phyloP scores from a whole-genome alignment of 1,140 invertebrate species.

The Monochamus saltuarius region DNA sequence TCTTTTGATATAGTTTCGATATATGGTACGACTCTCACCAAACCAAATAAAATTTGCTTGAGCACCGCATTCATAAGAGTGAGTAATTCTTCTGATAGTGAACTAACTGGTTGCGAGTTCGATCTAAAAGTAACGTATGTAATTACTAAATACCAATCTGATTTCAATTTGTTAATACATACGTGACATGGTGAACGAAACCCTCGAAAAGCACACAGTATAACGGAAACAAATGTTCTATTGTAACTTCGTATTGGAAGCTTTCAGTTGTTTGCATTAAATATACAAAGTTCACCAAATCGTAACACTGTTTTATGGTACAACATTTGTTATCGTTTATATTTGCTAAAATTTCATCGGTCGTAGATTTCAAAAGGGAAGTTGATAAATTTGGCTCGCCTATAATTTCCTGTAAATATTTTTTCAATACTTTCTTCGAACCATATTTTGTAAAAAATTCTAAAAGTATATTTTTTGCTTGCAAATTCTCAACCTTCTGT shows the following conservation, averaged over 20 bases:
- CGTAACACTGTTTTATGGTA: conserved; percentile 26
- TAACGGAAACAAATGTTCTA: conserved; percentile 27
- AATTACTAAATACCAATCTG: not conserved
- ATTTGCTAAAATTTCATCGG: conserved; percentile 41
- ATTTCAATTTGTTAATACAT: conserved; percentile 7
- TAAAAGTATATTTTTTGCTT: conserved; percentile 23
- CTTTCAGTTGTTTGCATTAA: conserved; percentile 23
- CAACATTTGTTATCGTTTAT: conserved; percentile 48
- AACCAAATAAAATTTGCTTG: conserved; percentile 31
- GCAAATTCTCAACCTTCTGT: conserved; percentile 12
- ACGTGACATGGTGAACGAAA: conserved; percentile 27
- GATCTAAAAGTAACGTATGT: conserved; percentile 19
- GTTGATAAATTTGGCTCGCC: conserved; percentile 21
- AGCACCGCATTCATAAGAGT: conserved; percentile 28
- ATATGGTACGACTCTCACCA: conserved; percentile 27
- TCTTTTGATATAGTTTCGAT: conserved; percentile 21
- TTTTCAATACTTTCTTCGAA: conserved; percentile 31
- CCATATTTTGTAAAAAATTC: conserved; percentile 29
- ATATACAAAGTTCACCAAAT: conserved; percentile 31
- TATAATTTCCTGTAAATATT: conserved; percentile 31
- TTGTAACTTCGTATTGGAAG: conserved; percentile 22
- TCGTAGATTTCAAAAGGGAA: conserved; percentile 22
- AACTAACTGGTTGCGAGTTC: conserved; percentile 22
- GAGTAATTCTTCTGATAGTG: conserved; percentile 26
- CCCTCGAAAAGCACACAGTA: conserved; percentile 28